These are phyloP conservation scores for Brachyhypopomus occidentalis DNA, from an alignment of 2,113 vertebrate species.

Conservation along the genomic window DNA sequence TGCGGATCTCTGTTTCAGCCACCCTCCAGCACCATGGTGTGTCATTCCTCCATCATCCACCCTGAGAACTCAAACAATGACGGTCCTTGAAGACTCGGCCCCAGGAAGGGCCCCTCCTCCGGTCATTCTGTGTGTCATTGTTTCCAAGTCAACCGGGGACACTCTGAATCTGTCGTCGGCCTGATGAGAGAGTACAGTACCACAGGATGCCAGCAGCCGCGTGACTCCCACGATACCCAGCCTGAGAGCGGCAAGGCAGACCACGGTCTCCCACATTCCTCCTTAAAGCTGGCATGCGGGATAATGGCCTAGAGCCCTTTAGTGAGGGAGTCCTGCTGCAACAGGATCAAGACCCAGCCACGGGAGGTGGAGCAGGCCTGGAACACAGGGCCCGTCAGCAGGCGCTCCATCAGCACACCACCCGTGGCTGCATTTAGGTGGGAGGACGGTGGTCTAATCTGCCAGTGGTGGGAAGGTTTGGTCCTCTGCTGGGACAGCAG, in stretches of 20 bases:
- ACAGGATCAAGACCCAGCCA: too few relatives aligned
- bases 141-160: conserved; percentile 60
- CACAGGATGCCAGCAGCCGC: conserved; percentile 60
- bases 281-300: conserved; percentile 25
- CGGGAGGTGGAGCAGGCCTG: too few relatives aligned
- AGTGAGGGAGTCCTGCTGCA: too few relatives aligned
- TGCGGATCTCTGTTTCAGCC: background rate
- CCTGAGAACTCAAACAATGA: conserved; percentile 68
- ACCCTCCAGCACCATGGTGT: background rate
- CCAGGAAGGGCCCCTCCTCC: conserved; percentile 50
- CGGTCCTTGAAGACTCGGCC: conserved; percentile 42
- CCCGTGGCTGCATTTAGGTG: too few relatives aligned
- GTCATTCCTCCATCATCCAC: conserved; percentile 33
- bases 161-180: conserved; percentile 69
- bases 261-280: conserved; percentile 54
- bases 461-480: too few relatives aligned
- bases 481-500: too few relatives aligned
- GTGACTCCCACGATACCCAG: conserved; percentile 48
- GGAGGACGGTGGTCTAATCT: too few relatives aligned
- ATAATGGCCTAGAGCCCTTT: background rate
- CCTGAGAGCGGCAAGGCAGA: conserved; percentile 49
- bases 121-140: conserved; percentile 53
- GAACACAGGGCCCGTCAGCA: too few relatives aligned
- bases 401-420: too few relatives aligned
- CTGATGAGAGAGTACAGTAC: conserved; percentile 54